Evolutionary conservation across 1,140 invertebrate genomes (phyloP).

Genomic region (Bicyclus anynana): DNA sequence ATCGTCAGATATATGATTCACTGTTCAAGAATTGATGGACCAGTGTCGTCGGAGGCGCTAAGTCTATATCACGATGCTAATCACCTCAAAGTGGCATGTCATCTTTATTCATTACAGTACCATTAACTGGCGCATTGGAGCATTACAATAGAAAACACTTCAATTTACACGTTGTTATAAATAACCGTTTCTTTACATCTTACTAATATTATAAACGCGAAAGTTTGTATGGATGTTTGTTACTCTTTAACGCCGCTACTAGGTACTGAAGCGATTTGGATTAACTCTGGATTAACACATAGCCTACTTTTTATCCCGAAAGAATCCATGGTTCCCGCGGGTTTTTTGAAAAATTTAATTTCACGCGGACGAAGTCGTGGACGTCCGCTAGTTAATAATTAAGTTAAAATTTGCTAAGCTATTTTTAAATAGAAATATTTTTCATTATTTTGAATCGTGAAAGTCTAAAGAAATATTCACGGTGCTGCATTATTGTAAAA

Average conservation of each 20-base stretch:
- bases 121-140: conserved; percentile 7
- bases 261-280: too few relatives aligned
- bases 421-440: neutral
- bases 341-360: too few relatives aligned
- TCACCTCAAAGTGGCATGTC: conserved; percentile 19
- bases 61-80: conserved; percentile 36
- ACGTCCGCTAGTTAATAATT: too few relatives aligned
- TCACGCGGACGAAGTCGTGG: too few relatives aligned
- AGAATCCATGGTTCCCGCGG: too few relatives aligned
- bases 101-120: conserved; percentile 23
- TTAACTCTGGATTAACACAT: too few relatives aligned
- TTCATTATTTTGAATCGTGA: neutral
- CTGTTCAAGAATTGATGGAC: conserved; percentile 29
- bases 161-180: neutral
- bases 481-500: too few relatives aligned
- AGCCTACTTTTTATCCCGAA: too few relatives aligned
- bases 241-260: too few relatives aligned
- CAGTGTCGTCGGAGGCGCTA: conserved; percentile 25
- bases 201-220: too few relatives aligned
- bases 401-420: neutral
- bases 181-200: neutral
- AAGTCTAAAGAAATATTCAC: too few relatives aligned
- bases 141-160: conserved; percentile 7
- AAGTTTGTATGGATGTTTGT: too few relatives aligned
- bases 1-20: conserved; percentile 31